Conservation (phyloP, 2,797 vertebrate species). For the Callimico goeldii region DNA sequence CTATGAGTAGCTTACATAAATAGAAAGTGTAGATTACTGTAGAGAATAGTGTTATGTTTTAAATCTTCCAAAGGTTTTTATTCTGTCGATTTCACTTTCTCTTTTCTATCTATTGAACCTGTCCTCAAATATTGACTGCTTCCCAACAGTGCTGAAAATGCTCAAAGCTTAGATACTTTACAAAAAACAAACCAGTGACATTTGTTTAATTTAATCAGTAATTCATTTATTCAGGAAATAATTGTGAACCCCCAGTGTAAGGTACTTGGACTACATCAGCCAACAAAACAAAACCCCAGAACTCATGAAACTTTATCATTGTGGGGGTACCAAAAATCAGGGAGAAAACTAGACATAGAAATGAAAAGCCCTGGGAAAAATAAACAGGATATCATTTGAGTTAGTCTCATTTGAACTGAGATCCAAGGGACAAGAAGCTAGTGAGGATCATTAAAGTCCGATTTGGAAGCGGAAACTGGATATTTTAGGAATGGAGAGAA, state of each 20-base stretch:
- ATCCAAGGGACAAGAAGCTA: not conserved
- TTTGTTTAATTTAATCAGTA: not conserved
- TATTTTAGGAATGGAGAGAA: not conserved
- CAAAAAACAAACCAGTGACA: not conserved
- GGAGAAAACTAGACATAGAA: not conserved
- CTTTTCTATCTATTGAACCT: not conserved
- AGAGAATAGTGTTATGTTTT: constrained; percentile 45
- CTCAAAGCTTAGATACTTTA: not conserved
- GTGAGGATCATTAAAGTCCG: not conserved
- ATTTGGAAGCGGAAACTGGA: not conserved
- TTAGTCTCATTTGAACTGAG: not conserved
- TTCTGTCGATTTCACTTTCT: constrained; percentile 18
- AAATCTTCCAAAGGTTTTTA: constrained; percentile 15
- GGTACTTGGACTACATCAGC: not conserved
- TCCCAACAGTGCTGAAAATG: not conserved
- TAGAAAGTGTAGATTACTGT: constrained; percentile 27
- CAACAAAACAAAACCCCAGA: not conserved
- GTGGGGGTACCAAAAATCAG: not conserved
- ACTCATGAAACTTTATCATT: not conserved
- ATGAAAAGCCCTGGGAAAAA: not conserved
- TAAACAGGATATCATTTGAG: not conserved
- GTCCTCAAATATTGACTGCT: not conserved
- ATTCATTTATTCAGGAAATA: not conserved
- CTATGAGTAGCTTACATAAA: constrained; percentile 52
- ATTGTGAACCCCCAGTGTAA: not conserved